Evolutionary conservation across 2,888 invertebrate species (phyloP), one percentile per base, ranked within the genome.

Genomic region (Ophion slaviceki): DNA sequence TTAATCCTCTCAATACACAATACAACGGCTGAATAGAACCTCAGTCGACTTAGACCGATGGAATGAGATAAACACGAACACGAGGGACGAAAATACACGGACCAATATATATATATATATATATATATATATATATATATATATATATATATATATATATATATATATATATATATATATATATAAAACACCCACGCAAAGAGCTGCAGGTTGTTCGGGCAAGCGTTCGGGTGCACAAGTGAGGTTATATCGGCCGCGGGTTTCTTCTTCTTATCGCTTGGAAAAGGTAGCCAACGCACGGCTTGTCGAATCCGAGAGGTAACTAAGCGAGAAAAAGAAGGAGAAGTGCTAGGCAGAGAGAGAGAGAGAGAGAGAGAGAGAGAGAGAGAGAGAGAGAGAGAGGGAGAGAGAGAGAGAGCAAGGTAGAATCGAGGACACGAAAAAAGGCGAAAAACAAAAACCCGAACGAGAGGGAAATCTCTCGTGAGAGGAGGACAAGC

Each of bases 381-480:
- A 72, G 74, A 84, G 40, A 72, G 32, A 62, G 62, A 82, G 76
- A 83, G n/a, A 40, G 72, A 47, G 70, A 67, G 67, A 62, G 70
- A 68, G 70, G 59, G 67, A 59, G 62, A 82, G 36, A 59, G 59
- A 20, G 77, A 71, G 64, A 80, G 77, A 80, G 84, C 62, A n/a
- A 71, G 66, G 70, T 70, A 84, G 36, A 74, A 67, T 68, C 82
- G 86, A 78, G 80, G 71, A 64, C 57, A 74, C 8, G 75, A 83
- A 86, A 68, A 75, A 68, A 79, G 79, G 84, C 62, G 64, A 68
- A 78, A 61, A 81, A 77, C 62, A 76, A 75, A 67, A 77, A 62
- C 32, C 70, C 32, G 14, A 62, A 66, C 40, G 81, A 83, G 81
- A 81, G 70, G 84, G 82, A 88, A 88, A 88, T 82, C 76, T 86